Conservation (phyloP, 2,797 vertebrate species). For the Gephyroberyx darwinii region DNA sequence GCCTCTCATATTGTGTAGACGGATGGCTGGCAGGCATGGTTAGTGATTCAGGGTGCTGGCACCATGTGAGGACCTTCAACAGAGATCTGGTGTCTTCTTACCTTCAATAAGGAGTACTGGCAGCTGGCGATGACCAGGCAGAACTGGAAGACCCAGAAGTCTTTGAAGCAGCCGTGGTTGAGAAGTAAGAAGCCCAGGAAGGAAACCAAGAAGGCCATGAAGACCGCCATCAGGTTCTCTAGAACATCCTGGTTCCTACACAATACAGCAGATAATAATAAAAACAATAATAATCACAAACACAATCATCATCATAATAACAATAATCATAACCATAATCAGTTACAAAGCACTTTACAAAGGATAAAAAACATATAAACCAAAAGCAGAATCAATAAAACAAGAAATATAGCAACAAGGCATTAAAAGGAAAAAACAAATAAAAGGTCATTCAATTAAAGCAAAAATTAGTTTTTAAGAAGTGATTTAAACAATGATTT, state of each 20-base stretch:
- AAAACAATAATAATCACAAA: no score
- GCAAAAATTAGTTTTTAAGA: background rate
- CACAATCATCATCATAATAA: no score
- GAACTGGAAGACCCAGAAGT: slow-evolving; percentile 94
- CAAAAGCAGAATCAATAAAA: no score
- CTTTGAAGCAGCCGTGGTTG: slow-evolving; percentile 94
- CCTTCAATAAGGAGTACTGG: slow-evolving; percentile 98
- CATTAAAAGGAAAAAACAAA: no score
- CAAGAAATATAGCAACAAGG: no score
- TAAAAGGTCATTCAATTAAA: no score
- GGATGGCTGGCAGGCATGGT: background rate
- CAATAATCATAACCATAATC: no score
- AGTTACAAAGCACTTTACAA: no score
- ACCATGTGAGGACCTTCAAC: background rate
- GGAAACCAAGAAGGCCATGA: slow-evolving; percentile 92
- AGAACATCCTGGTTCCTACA: slow-evolving; percentile 89
- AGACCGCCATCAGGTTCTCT: slow-evolving; percentile 89
- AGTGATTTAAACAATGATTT: no score
- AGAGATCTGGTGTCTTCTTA: slow-evolving; percentile 61
- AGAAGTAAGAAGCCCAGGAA: slow-evolving; percentile 94
- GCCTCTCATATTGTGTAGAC: no score
- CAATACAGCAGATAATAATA: background rate
- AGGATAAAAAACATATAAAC: no score
- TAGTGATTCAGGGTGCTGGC: background rate
- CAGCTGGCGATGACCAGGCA: slow-evolving; percentile 97